Conservation (phyloP, 2,797 vertebrate genomes). For the Syngnathus rostellatus region DNA sequence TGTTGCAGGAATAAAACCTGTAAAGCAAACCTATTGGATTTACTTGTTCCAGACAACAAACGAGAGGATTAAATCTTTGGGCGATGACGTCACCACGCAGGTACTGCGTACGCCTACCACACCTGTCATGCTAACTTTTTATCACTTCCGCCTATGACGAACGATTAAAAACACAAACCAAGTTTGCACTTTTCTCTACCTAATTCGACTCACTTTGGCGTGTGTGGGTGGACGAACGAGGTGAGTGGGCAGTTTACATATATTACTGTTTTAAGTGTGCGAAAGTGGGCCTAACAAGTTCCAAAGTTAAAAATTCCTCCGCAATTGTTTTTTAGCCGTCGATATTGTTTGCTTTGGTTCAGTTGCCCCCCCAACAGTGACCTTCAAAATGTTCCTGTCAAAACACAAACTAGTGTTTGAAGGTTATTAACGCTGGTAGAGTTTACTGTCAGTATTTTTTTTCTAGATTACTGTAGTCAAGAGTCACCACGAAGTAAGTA, state of each 20-base stretch:
- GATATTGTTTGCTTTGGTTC: background rate
- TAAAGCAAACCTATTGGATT: too few relatives aligned
- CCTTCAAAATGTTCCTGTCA: background rate
- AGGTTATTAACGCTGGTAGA: background rate
- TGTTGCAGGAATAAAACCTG: too few relatives aligned
- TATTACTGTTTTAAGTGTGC: background rate
- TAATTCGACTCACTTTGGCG: background rate
- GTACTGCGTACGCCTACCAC: background rate
- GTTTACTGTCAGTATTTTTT: background rate
- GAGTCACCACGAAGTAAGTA: background rate
- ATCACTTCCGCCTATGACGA: background rate
- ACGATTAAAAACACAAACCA: too few relatives aligned
- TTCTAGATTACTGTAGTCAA: background rate
- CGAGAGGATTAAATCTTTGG: background rate
- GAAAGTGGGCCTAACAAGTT: background rate
- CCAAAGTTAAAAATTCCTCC: background rate
- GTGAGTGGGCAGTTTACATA: background rate
- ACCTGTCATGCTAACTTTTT: background rate
- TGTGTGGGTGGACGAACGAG: background rate
- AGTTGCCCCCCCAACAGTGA: background rate
- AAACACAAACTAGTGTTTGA: background rate
- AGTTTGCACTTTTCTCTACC: background rate
- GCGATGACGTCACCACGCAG: background rate
- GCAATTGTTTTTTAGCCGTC: background rate
- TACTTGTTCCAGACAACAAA: too few relatives aligned